Evolutionary conservation across 2,888 invertebrate genomes (phyloP).

Genomic region (Drosophila multiciliata): DNA sequence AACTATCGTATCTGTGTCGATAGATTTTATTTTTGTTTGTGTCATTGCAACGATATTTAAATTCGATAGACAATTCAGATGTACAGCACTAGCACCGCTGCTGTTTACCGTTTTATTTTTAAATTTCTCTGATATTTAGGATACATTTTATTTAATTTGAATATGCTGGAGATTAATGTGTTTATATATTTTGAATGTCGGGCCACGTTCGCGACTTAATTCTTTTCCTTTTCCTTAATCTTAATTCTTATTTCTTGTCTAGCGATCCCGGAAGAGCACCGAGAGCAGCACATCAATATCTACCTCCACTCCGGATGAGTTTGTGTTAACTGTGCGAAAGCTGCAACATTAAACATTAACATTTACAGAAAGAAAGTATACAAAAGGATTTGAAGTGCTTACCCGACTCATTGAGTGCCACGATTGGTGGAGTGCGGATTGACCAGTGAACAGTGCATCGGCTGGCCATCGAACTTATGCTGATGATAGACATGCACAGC

Average conservation of each 20-base stretch:
- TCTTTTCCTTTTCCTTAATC: neutral
- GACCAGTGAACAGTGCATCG: slow-evolving; percentile 95
- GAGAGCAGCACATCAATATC: slow-evolving; percentile 85
- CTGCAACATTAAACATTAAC: slow-evolving; percentile 30
- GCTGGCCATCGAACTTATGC: slow-evolving; percentile 95
- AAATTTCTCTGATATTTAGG: neutral
- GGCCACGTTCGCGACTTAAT: neutral
- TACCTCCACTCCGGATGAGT: slow-evolving; percentile 82
- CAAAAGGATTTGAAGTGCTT: slow-evolving; percentile 15
- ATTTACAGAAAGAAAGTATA: neutral
- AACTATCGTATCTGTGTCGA: neutral
- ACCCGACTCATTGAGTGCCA: slow-evolving; percentile 85
- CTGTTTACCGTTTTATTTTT: slow-evolving; percentile 38
- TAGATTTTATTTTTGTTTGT: neutral
- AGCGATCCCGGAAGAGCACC: slow-evolving; percentile 83
- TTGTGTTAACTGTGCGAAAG: slow-evolving; percentile 75
- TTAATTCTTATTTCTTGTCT: slow-evolving; percentile 5
- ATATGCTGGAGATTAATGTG: slow-evolving; percentile 12
- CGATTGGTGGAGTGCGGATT: slow-evolving; percentile 90
- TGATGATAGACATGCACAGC: slow-evolving; percentile 97
- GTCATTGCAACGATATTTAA: neutral
- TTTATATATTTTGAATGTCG: slow-evolving; percentile 10
- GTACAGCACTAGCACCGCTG: slow-evolving; percentile 45
- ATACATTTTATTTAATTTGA: neutral
- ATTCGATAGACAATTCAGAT: neutral